Conservation (phyloP, 2,113 vertebrate genomes). For the Eptesicus fuscus region DNA sequence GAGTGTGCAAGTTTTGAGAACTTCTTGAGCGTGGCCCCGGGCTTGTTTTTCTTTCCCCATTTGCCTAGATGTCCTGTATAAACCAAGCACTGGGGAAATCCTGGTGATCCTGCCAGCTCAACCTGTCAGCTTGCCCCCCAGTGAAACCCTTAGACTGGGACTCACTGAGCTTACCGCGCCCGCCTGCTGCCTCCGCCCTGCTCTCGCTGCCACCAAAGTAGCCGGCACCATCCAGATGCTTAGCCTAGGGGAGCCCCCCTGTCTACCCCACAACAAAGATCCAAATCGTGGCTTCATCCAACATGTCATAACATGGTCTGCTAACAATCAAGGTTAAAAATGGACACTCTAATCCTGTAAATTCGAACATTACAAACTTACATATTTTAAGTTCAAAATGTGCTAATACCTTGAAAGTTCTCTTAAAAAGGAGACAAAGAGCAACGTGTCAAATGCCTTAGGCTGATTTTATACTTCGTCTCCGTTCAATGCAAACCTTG, state of each 20-base stretch:
- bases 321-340: neutral
- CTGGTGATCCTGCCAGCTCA: neutral
- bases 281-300: neutral
- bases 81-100: neutral
- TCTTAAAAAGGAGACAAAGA: neutral
- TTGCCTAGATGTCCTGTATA: neutral
- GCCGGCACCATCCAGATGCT: neutral
- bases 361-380: neutral
- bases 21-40: accelerated
- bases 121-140: neutral
- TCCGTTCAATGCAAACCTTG: neutral
- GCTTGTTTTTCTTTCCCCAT: neutral
- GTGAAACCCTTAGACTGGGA: neutral
- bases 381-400: neutral
- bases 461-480: neutral
- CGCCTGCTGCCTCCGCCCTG: neutral
- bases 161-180: accelerated
- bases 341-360: neutral
- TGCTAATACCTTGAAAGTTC: neutral
- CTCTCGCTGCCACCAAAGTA: neutral
- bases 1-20: neutral
- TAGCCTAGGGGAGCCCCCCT: no score
- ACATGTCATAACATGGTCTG: neutral
- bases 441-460: neutral
- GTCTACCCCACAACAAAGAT: neutral